Base-by-base conservation (phyloP, 2,888 invertebrate genomes). In the Cerceris ruficornis region DNA sequence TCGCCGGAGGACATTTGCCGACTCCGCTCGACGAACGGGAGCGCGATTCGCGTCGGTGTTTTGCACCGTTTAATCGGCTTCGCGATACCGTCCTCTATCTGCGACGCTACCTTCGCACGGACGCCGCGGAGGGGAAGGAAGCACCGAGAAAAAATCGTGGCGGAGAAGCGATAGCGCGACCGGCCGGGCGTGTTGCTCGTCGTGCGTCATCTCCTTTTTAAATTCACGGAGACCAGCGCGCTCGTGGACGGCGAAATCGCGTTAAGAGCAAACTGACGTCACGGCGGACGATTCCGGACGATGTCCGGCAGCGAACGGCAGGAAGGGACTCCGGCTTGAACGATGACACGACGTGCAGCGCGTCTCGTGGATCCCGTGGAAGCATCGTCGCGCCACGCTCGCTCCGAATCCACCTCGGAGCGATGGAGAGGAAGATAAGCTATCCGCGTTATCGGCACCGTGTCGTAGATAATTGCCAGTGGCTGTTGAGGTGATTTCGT, bases 201-300 rank as follows among this genome's bases (percentile, higher is more conserved):
- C 42, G 59, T 54, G 54, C 57, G 43, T 64, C 59, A 50, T 6
- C 64, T 15, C 43, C 69, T 64, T 42, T 49, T 52, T 41, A 50
- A n/a, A 11, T 59, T 42, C 41, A 39, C 58, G n/a, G 13, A 6
- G 42, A 59, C 7, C 41, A 11, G 14, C 13, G 41, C 41, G 6
- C n/a, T 6, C 58, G 58, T n/a, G 4, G 58, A 55, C 7, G 7
- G 28, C 5, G 17, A 28, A 55, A 55, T 17, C 17, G 28, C 17
- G 7, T 17, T 7, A 28, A 28, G 4, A 28, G 28, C 28, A 28
- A 28, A 28, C 28, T 28, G 28, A 15, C 55, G n/a, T 7, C 28
- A 55, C 55, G 11, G 17, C 9, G 55, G n/a, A 50, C 15, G 55
- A 17, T 55, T 52, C n/a, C 14, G 14, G n/a, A 11, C 13, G 46